These are phyloP conservation scores for Drosophila gaucha DNA, from an alignment of 2,888 invertebrate species.

Conservation along the genomic window DNA sequence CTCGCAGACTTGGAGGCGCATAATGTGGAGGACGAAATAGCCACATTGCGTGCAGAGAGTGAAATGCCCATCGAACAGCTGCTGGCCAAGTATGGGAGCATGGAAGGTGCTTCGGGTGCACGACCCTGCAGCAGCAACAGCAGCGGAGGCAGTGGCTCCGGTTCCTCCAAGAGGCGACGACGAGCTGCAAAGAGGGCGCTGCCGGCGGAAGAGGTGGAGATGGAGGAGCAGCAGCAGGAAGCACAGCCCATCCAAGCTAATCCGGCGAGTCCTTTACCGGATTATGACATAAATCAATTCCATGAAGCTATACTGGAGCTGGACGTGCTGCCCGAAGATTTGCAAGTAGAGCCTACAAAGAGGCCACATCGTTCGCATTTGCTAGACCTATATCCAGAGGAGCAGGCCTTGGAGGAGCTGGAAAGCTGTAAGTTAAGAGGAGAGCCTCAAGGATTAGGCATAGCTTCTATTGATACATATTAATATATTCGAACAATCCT, in stretches of 20 bases:
- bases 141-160: conserved; percentile 18
- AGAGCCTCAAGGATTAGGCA: neutral
- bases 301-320: conserved; percentile 10
- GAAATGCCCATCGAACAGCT: conserved; percentile 98
- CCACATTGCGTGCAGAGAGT: conserved; percentile 94
- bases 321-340: conserved; percentile 12
- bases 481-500: neutral
- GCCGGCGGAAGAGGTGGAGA: conserved; percentile 24
- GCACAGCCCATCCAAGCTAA: conserved; percentile 1
- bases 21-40: conserved; percentile 94
- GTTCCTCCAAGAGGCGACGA: conserved; percentile 35
- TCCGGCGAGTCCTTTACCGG: neutral
- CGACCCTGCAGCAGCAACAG: conserved; percentile 25
- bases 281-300: neutral
- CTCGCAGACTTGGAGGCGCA: conserved; percentile 93
- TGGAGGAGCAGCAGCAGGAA: neutral
- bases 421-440: conserved; percentile 59
- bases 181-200: conserved; percentile 45
- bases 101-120: conserved; percentile 63
- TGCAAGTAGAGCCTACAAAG: conserved; percentile 39
- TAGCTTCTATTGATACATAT: neutral
- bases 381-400: conserved; percentile 86
- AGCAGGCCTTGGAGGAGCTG: conserved; percentile 39
- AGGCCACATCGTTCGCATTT: conserved; percentile 85
- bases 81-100: conserved; percentile 93